Base-by-base conservation (phyloP, 2,113 vertebrate genomes). In the Sylvia atricapilla region DNA sequence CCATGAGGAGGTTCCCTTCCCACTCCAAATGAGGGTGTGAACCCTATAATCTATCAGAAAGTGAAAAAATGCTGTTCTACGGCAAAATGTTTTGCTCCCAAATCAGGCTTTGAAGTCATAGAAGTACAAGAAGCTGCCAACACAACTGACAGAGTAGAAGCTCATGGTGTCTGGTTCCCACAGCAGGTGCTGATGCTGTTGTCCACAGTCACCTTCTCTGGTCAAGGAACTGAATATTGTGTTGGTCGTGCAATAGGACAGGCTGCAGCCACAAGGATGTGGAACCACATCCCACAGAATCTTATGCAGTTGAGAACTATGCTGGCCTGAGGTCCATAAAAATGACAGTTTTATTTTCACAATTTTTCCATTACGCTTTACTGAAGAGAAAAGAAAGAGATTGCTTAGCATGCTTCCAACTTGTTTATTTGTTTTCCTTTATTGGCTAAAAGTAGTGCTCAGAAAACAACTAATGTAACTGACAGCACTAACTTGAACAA, bases 391-490 rank as follows among this genome's bases (percentile, higher is more conserved):
- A 27, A 86, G 24, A 81, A 31, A 82, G 35, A 93, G 33, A 72
- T 85, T 95, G 49, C 81, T 69, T 85, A 95, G 87, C 81, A 62
- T 82, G 81, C 53, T 78, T 73, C 74, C 68, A 83, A 89, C 78
- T 92, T 95, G 62, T 89, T 94, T 95, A 87, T 92, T 97, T 95
- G 74, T 63, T 95, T 89, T 89, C 69, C 73, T 91, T 94, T 76
- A 87, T 75, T 91, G 87, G 66, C 81, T 87, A 87, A 89, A 96
- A 94, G 73, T 33, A 94, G 11, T 76, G 12, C 41, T 87, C 66
- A 69, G 84, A 74, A 96, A 95, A 94, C 59, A 92, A 69, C 77
- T 72, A 68, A 81, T 59, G 62, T 41, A 93, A 89, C 80, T 87
- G 89, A 91, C 87, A 92, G 49, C 44, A 30, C 15, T 75, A 60